Base-by-base conservation (phyloP, 2,888 invertebrate genomes). In the Patella pellucida region DNA sequence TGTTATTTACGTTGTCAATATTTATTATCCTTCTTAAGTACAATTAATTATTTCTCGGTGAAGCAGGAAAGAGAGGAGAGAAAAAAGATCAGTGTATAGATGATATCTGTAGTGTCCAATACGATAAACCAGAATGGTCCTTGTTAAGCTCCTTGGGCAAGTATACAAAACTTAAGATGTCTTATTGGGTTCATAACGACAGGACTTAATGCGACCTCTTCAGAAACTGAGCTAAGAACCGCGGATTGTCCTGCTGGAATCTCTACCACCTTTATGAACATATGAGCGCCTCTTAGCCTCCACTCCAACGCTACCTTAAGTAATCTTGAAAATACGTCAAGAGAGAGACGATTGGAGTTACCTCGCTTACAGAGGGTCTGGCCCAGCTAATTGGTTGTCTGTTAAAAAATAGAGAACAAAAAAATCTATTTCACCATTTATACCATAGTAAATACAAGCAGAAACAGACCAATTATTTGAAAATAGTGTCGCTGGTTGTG, bases 131-230 rank as follows among this genome's bases (percentile, higher is more conserved):
- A 62, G 19, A 62, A 62, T 19, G 23, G 62, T 62, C 62, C 23
- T 19, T 62, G 23, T 62, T 19, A 62, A 23, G 19, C 62, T 62
- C 19, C 62, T 62, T 62, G 23, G 19, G 19, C 62, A 62, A 62
- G 62, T 62, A 62, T 62, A 62, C 62, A 62, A 62, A 62, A 62
- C 62, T 62, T 19, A 62, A 62, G 62, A 62, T 62, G 12, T 62
- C 62, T 62, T 62, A 62, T 62, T 62, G 14, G 62, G 62, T 62
- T 19, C 62, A 23, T 62, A 23, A 62, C 62, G 62, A 62, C 23
- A 62, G 23, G 62, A 23, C 19, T 62, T 62, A 62, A 62, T 62
- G 23, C 23, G 62, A 23, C 62, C 62, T 62, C 62, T 62, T 62
- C 23, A 62, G 62, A 19, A 62, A 23, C 23, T 62, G 41, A 19